Base-by-base conservation (phyloP, 2,113 vertebrate genomes). In the Arizona elegans region DNA sequence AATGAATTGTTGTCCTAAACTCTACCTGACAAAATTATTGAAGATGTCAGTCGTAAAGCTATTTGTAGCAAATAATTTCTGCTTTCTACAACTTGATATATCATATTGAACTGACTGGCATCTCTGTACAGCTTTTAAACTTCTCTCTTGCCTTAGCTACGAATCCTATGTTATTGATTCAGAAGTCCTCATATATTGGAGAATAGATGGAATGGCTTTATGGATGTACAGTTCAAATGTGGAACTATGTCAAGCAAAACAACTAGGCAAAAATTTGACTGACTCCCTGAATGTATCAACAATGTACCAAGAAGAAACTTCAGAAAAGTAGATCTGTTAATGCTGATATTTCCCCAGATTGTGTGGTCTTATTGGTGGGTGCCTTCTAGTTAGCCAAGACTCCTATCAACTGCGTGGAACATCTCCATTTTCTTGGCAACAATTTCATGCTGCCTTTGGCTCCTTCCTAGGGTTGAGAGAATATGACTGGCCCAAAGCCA, bases 61-160 rank as follows among this genome's bases (percentile, higher is more conserved):
- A 97, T 97, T 97, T 97, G 96, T 96, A 96, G 96, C 96, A 97
- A 97, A 97, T 97, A 97, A 97, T 97, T 95, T 96, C 96, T 97
- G 96, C 96, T 97, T 96, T 96, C 96, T 94, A 95, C 95, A 96
- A 97, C 96, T 97, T 96, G 96, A 94, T 96, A 93, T 93, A 95
- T 97, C 95, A 96, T 96, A 97, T 97, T 96, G 96, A 97, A 96
- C 95, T 94, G 94, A 93, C 94, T 92, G 5, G 95, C 91, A 92
- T 97, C 91, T 96, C 95, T 95, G 94, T 94, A 94, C 94, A 89
- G 94, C 94, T 96, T 95, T 95, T 90, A 95, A 95, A 95, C 89
- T 96, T 95, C 54, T 96, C 96, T 53, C 94, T 93, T 96, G 95
- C 91, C 93, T 97, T 94, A 93, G 94, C 96, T 95, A 95, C 88